These are phyloP conservation scores for Halichondria panicea DNA, from an alignment of 37 sponge, comb jelly and placozoan species.

Conservation along the genomic window DNA sequence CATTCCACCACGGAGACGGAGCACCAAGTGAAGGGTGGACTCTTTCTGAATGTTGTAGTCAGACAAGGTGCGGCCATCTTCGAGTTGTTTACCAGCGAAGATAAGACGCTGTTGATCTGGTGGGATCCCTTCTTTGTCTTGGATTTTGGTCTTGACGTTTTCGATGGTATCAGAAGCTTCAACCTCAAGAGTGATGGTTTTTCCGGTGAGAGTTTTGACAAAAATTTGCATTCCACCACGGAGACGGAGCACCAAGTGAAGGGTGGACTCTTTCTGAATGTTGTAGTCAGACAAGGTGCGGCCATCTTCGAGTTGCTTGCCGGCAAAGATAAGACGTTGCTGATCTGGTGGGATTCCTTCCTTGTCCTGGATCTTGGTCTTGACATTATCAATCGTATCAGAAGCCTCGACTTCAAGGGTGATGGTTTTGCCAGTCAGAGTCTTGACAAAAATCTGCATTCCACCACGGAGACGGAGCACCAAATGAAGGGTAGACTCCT, in stretches of 20 bases:
- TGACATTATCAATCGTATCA: conserved; percentile 97
- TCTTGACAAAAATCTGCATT: conserved; percentile 50
- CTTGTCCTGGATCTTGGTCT: conserved; percentile 97
- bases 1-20: conserved; percentile 73
- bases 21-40: conserved; percentile 73
- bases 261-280: conserved; percentile 95
- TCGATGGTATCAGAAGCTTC: conserved; percentile 84
- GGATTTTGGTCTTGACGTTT: conserved; percentile 87
- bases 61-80: conserved; percentile 93
- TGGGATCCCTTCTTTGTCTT: conserved; percentile 98
- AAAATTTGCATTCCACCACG: conserved; percentile 94
- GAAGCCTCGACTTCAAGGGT: conserved; percentile 95
- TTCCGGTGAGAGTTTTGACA: conserved; percentile 96
- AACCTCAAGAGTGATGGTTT: conserved; percentile 98
- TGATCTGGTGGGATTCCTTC: conserved; percentile 98
- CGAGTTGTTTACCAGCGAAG: conserved; percentile 71
- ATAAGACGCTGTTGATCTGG: conserved; percentile 97
- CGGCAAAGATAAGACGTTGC: conserved; percentile 97
- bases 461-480: conserved; percentile 40
- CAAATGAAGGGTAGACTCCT: conserved; percentile 85
- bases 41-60: conserved; percentile 99
- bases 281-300: conserved; percentile 99
- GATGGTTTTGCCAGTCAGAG: conserved; percentile 84
- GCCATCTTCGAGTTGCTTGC: conserved; percentile 96
- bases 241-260: conserved; percentile 92